Conservation (phyloP, 2,797 vertebrate genomes). For the Spinibarbus caldwelli region DNA sequence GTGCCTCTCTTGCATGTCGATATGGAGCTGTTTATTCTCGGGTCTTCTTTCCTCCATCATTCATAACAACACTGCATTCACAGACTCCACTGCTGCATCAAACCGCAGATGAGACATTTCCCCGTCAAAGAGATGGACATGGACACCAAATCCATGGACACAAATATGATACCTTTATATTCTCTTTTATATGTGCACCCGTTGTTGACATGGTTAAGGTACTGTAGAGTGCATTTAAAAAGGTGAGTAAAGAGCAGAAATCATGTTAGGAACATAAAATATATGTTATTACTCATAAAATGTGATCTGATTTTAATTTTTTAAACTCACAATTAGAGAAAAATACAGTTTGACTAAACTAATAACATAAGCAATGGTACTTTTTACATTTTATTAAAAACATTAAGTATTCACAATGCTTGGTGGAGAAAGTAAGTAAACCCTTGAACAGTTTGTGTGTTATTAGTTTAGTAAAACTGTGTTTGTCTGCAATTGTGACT, state of each 20-base stretch:
- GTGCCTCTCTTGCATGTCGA: conserved; percentile 65
- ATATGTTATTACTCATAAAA: no score
- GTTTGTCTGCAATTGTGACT: not conserved
- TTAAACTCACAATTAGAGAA: not conserved
- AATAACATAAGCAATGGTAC: not conserved
- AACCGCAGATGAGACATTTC: conserved; percentile 39
- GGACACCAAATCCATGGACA: conserved; percentile 8
- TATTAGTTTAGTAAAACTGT: not conserved
- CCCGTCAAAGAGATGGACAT: conserved; percentile 25
- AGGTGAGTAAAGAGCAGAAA: not conserved
- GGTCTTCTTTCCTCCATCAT: conserved; percentile 56
- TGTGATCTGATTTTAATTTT: not conserved
- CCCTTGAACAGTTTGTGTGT: not conserved
- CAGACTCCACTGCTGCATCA: conserved; percentile 27
- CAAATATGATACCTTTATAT: not conserved
- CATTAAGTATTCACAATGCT: not conserved
- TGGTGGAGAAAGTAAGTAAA: not conserved
- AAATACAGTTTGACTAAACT: not conserved
- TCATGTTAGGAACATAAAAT: not conserved
- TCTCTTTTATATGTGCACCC: not conserved
- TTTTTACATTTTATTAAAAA: not conserved
- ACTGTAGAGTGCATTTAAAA: not conserved
- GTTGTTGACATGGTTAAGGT: not conserved
- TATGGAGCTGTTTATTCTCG: conserved; percentile 65
- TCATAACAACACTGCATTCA: conserved; percentile 56